Evolutionary conservation across 2,113 vertebrate species (phyloP).

Genomic region (Gnathonemus echidnorhynchus): DNA sequence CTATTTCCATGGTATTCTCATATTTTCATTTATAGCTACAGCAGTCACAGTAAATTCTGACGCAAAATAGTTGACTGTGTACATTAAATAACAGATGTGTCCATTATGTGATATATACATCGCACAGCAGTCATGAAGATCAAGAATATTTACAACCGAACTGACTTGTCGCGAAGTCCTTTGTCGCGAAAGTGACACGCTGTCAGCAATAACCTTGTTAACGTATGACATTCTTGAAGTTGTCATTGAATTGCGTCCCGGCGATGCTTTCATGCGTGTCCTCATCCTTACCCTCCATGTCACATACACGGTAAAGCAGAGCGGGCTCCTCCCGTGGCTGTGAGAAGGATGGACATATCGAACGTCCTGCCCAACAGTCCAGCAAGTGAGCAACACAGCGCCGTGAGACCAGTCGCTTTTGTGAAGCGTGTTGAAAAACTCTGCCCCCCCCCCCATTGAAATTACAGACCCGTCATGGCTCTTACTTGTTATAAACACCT

Average conservation of each 20-base stretch:
- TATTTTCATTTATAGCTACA: not conserved
- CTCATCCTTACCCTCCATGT: not conserved
- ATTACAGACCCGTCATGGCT: conserved; percentile 5
- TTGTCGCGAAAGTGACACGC: not conserved
- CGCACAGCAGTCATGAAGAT: not conserved
- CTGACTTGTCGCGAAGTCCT: not conserved
- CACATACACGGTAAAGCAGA: not conserved
- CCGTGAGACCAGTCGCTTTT: not conserved
- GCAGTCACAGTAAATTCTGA: not conserved
- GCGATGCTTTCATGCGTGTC: not conserved
- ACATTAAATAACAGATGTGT: not conserved
- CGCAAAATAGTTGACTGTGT: not conserved
- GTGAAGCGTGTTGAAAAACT: not conserved
- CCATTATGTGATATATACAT: not conserved
- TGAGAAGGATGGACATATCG: not conserved
- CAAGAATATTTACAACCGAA: not conserved
- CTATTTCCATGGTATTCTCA: not conserved
- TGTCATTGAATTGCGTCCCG: not conserved
- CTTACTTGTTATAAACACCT: conserved; percentile 7
- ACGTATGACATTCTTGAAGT: not conserved
- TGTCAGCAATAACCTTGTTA: not conserved
- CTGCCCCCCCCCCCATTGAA: not conserved
- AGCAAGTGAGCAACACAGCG: not conserved
- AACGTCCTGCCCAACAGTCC: not conserved
- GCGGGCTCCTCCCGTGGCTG: too few relatives aligned